Evolutionary conservation across 1,140 invertebrate genomes (phyloP).

Genomic region (Drosophila watanabei): DNA sequence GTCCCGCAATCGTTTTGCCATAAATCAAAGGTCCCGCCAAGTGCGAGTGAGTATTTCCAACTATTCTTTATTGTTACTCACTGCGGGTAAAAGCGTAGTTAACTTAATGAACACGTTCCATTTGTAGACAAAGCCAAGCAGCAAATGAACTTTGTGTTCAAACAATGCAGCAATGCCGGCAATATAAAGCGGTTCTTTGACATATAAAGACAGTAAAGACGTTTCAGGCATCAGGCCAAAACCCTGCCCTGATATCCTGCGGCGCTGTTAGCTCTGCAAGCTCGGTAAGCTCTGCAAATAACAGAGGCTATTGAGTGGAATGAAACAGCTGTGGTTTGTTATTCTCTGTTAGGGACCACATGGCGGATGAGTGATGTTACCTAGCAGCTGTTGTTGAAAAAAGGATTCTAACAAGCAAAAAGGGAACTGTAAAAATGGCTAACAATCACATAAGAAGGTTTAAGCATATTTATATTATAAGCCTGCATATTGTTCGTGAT

Average conservation of each 20-base stretch:
- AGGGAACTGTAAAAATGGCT: neutral
- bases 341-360: conserved; percentile 17
- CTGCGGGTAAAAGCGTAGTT: conserved; percentile 55
- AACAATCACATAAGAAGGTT: neutral
- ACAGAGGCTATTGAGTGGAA: conserved; percentile 26
- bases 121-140: conserved; percentile 48
- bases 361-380: conserved; percentile 62
- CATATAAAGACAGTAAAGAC: conserved; percentile 32
- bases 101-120: conserved; percentile 63
- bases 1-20: conserved; percentile 39
- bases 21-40: conserved; percentile 42
- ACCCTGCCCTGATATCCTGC: neutral
- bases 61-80: conserved; percentile 40
- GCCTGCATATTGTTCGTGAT: conserved; percentile 12
- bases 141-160: conserved; percentile 40
- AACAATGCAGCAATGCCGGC: conserved; percentile 38
- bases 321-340: conserved; percentile 70
- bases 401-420: neutral
- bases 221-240: conserved; percentile 3
- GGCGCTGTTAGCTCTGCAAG: conserved; percentile 46
- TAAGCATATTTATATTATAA: neutral
- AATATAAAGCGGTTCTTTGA: conserved; percentile 52
- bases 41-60: conserved; percentile 23
- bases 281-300: conserved; percentile 18
- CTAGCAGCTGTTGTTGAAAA: neutral